Evolutionary conservation across 2,888 invertebrate genomes (phyloP), one percentile per base, ranked within the genome.

Genomic region (Thera obeliscata): DNA sequence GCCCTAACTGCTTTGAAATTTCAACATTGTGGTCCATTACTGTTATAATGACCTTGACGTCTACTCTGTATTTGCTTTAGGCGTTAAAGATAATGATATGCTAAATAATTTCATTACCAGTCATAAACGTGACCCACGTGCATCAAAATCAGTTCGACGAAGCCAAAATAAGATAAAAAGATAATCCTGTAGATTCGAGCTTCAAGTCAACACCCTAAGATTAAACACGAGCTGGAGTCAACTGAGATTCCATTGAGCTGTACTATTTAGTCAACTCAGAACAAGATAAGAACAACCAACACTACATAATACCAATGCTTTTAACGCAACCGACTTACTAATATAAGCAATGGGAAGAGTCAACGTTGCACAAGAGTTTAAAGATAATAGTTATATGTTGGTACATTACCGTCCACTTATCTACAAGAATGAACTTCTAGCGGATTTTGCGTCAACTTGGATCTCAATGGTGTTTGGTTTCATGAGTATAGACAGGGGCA

Each of bases 221-320:
- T 57, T 54, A 46, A 4, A 56, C 36, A 9, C 49, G 56, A 50
- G 38, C 49, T 43, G 55, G 49, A 38, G n/a, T 46, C 8, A 66
- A 48, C 52, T 38, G 36, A 43, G 43, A 46, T 61, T 52, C 36
- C 56, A 33, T 3, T 61, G 49, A 63, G 48, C 41, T 67, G 59
- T 70, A 69, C 54, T 73, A 78, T 71, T 73, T 64, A 76, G 72
- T 74, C 73, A 74, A 68, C 73, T 70, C 70, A 74, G 62, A 76
- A 71, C 71, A 66, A 74, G 83, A 83, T 83, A 81, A 81, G 79
- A 78, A 74, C 56, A 59, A 78, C 80, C 79, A 82, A 84, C 74
- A 81, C 64, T 67, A 71, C 74, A 74, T 77, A 69, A 75, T 64
- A 66, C 65, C 70, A 70, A 74, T 66, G 78, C 79, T 81, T 82